A percentile compares a stretch with the other conserved stretches of the same genome.
Evolutionary conservation across 2,113 vertebrate genomes (phyloP).

Genomic region (Archilochus colubris): DNA sequence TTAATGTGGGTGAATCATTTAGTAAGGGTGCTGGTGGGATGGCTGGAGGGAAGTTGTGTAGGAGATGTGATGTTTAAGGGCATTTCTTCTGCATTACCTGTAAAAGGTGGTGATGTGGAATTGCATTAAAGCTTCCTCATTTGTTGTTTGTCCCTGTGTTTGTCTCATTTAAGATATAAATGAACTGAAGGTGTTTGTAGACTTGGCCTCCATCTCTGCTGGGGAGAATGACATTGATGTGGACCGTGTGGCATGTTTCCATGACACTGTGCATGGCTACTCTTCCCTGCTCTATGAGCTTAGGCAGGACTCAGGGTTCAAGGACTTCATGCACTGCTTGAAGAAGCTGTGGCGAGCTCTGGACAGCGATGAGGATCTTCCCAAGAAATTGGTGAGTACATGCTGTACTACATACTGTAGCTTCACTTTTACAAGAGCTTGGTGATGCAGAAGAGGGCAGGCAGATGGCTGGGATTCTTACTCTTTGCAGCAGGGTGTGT

Average conservation of each 20-base stretch:
- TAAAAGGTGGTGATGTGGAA: not conserved
- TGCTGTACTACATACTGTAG: not conserved
- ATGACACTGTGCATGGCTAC: conserved; percentile 90
- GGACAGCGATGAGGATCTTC: conserved; percentile 85
- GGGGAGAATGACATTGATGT: conserved; percentile 97
- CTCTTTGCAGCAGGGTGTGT: not conserved
- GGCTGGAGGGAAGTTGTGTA: not conserved
- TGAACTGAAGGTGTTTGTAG: conserved; percentile 96
- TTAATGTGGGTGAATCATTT: rapidly evolving
- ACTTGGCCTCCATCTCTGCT: conserved; percentile 95
- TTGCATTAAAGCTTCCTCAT: not conserved
- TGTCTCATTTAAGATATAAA: conserved; percentile 80
- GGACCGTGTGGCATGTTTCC: conserved; percentile 93
- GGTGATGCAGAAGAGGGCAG: not conserved
- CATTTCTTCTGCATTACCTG: not conserved
- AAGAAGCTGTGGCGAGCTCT: conserved; percentile 91
- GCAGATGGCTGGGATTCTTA: not conserved
- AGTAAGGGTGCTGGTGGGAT: not conserved
- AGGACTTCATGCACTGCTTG: conserved; percentile 76
- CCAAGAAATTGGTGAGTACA: conserved; percentile 86
- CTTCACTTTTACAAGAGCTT: not conserved
- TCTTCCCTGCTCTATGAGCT: conserved; percentile 88
- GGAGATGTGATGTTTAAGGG: not conserved
- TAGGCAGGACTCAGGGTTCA: conserved; percentile 74
- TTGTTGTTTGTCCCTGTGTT: not conserved